Percentiles rank a stretch among this genome's conserved stretches.
phyloP scores from a whole-genome alignment of 2,888 invertebrate genomes.

The Eueremaeus valkanovi region DNA sequence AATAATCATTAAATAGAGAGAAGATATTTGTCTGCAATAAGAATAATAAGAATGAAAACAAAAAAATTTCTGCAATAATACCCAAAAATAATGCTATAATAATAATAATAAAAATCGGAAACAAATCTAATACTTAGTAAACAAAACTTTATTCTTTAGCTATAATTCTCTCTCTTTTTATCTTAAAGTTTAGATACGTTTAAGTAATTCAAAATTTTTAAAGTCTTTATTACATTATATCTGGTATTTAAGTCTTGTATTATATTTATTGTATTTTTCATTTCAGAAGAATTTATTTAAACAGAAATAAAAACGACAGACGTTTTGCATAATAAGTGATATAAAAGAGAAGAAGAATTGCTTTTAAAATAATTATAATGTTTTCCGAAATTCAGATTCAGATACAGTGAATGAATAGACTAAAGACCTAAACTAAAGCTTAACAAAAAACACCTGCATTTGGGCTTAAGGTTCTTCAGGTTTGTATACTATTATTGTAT shows the following conservation, averaged over 20 bases:
- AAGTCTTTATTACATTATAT: not conserved
- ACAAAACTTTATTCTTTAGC: too few relatives aligned
- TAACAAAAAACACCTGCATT: not conserved
- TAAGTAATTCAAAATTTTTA: not conserved
- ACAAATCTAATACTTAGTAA: too few relatives aligned
- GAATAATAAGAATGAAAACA: not conserved
- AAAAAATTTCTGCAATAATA: too few relatives aligned
- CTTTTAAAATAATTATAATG: not conserved
- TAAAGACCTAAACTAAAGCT: too few relatives aligned
- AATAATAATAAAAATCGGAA: not conserved
- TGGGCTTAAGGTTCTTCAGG: too few relatives aligned
- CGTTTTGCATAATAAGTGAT: not conserved
- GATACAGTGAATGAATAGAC: not conserved
- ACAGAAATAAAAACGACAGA: not conserved
- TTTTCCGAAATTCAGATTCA: not conserved
- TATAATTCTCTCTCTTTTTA: not conserved
- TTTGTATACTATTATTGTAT: too few relatives aligned
- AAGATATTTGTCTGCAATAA: not conserved
- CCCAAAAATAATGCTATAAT: not conserved
- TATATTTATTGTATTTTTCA: not conserved
- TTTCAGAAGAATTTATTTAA: not conserved
- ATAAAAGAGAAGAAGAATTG: not conserved
- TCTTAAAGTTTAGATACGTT: not conserved
- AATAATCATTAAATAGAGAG: too few relatives aligned
- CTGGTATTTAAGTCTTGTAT: too few relatives aligned